Conservation (phyloP, 2,113 vertebrate species). For the Pipra filicauda region DNA sequence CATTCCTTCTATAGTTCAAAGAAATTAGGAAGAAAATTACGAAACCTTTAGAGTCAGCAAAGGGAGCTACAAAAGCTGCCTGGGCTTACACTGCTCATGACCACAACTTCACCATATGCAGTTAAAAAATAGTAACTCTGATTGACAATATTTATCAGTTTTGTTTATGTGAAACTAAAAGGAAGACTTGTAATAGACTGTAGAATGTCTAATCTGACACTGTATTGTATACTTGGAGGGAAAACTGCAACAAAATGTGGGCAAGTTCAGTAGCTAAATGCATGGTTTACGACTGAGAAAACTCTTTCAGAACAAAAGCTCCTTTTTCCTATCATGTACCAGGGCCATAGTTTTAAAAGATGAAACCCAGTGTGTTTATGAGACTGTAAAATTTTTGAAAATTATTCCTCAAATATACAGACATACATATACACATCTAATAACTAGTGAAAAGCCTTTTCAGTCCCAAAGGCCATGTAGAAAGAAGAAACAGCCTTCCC, state of each 20-base stretch:
- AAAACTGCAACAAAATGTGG: constrained; percentile 60
- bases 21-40: constrained; percentile 42
- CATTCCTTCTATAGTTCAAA: constrained; percentile 4
- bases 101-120: constrained; percentile 18
- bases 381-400: constrained; percentile 33
- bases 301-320: constrained; percentile 55
- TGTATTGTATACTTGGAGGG: constrained; percentile 54
- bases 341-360: constrained; percentile 26
- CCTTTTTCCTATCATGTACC: constrained; percentile 18
- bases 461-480: background rate
- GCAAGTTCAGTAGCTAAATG: constrained; percentile 62
- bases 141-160: constrained; percentile 64
- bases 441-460: constrained; percentile 32
- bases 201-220: constrained; percentile 64
- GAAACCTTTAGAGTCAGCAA: constrained; percentile 30
- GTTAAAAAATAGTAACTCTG: constrained; percentile 49
- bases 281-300: constrained; percentile 52
- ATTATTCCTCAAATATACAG: constrained; percentile 40
- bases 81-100: constrained; percentile 10
- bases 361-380: constrained; percentile 7
- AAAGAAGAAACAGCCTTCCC: background rate
- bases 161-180: constrained; percentile 60
- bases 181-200: constrained; percentile 54
- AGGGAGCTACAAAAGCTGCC: constrained; percentile 6
- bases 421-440: background rate